Percentiles rank a stretch among this genome's conserved stretches.
phyloP scores from a whole-genome alignment of 2,113 vertebrate genomes.

The Ptilorrhoa leucosticta region DNA sequence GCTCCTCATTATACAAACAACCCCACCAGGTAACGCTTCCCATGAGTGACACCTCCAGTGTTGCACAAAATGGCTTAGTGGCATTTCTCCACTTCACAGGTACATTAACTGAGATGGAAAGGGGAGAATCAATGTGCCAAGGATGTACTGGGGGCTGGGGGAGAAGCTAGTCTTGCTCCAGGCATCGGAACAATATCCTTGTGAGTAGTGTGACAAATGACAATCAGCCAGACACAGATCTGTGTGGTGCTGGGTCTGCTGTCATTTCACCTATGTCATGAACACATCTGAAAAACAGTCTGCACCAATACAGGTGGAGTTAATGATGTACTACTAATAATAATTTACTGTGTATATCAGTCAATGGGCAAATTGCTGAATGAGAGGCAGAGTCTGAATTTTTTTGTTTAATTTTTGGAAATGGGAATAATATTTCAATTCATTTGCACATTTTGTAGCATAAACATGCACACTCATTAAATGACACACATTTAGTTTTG shows the following conservation, averaged over 20 bases:
- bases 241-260: neutral
- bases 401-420: neutral
- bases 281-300: neutral
- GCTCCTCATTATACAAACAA: neutral
- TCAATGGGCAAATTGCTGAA: neutral
- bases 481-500: neutral
- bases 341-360: neutral
- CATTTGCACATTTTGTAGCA: neutral
- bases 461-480: neutral
- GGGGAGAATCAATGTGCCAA: neutral
- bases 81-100: neutral
- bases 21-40: neutral
- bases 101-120: neutral
- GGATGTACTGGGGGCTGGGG: rapidly evolving
- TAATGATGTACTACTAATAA: neutral
- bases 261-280: rapidly evolving
- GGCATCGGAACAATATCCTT: rapidly evolving
- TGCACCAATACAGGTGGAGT: neutral
- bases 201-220: neutral
- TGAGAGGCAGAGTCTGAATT: neutral
- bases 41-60: rapidly evolving
- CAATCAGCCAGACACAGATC: neutral
- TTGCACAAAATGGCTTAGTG: neutral
- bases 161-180: neutral
- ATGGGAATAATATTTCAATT: neutral